These are phyloP conservation scores for Carabus problematicus DNA, from an alignment of 2,888 invertebrate species.

Conservation along the genomic window DNA sequence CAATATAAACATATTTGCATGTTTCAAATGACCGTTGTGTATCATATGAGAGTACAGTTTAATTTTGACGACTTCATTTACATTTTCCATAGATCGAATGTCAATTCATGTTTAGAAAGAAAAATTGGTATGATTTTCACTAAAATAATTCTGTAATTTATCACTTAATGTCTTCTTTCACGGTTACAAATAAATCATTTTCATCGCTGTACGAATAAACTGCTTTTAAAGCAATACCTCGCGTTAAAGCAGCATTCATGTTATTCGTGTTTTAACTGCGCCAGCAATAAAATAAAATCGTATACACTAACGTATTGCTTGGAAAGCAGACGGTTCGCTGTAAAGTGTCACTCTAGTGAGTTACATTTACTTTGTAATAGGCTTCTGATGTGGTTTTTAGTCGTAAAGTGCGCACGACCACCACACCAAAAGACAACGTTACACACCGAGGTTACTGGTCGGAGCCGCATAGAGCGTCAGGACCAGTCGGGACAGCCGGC, in stretches of 20 bases:
- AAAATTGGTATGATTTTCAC: too few relatives aligned
- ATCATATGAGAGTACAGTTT: too few relatives aligned
- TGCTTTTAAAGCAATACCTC: neutral
- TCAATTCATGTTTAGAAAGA: too few relatives aligned
- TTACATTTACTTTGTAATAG: constrained; percentile 11
- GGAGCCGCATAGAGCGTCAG: neutral
- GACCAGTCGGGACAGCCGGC: too few relatives aligned
- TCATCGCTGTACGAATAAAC: neutral
- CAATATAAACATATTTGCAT: too few relatives aligned
- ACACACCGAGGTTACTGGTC: neutral
- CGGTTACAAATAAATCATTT: constrained; percentile 8
- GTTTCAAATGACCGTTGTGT: too few relatives aligned
- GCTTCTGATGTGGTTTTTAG: constrained; percentile 9
- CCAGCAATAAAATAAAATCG: constrained; percentile 1
- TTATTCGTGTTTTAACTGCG: neutral
- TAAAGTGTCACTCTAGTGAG: constrained; percentile 16
- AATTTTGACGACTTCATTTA: too few relatives aligned
- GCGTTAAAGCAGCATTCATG: neutral
- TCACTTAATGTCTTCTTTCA: too few relatives aligned
- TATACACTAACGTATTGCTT: neutral
- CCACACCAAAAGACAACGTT: neutral
- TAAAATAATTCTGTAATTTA: too few relatives aligned
- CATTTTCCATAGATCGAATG: too few relatives aligned
- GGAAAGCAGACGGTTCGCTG: neutral
- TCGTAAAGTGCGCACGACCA: too few relatives aligned